Evolutionary conservation across 2,797 vertebrate species (phyloP), one percentile per base, ranked within the genome.

Genomic region (Cyprinodon diabolis): DNA sequence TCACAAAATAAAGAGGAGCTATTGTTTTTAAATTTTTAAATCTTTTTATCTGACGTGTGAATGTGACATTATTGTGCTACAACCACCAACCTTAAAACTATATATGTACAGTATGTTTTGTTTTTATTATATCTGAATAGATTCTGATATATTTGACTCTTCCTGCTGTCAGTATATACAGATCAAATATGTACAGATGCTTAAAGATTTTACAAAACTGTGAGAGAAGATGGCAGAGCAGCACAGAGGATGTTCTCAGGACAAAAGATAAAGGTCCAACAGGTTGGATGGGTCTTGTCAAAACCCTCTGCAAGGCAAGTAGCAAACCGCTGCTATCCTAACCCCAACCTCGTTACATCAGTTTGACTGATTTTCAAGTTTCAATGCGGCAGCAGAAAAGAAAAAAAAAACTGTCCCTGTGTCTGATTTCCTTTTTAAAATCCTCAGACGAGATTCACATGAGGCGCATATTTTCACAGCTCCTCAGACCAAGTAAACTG

Each of bases 161-260:
- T 70, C 84, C 81, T 68, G 54, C 79, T 67, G 66, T 86, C 81
- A 35, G 65, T 94, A 91, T 92, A 79, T 93, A 92, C 90, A 91
- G 55, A 81, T 68, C 89, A 85, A 47, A 40, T 88, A 86, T 90
- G 81, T 90, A 91, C 90, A 92, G 80, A 86, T 15, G 78, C 65
- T 78, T 76, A 30, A 13, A 54, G 89, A 90, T 92, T 43, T 86
- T 91, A 91, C 90, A 92, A 52, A 82, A 74, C 86, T 87, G 81
- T 84, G 58, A 87, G 71, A 74, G 72, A 81, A 69, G 76, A 77
- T 66, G 80, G 69, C n/a, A 49, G 79, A 90, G 90, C 89, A 88
- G 90, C 89, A 80, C 84, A 85, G 88, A 82, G 86, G 84, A 84
- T 68, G 76, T 73, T 83, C 62, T 82, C 58, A 43, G 75, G 79